These are phyloP conservation scores for Urocolius indicus DNA, from an alignment of 2,113 vertebrate species.

Conservation along the genomic window DNA sequence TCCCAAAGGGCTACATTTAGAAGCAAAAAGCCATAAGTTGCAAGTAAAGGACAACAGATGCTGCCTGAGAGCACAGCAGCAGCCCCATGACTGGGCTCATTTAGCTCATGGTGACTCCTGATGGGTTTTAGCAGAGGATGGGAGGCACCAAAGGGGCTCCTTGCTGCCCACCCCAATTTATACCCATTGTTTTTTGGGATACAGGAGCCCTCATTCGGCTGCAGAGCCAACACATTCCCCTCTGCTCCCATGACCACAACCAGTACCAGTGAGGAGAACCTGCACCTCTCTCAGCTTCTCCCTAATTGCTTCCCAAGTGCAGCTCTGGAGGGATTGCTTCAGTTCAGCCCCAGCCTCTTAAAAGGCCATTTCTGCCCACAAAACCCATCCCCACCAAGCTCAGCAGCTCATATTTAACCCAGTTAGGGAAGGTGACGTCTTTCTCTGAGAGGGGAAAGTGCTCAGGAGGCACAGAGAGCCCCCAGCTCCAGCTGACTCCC, in stretches of 20 bases:
- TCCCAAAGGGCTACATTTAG: constrained; percentile 45
- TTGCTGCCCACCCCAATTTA: rapidly evolving
- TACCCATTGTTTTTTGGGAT: background rate
- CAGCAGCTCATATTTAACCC: background rate
- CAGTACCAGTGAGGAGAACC: background rate
- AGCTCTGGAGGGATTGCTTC: background rate
- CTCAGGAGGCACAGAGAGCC: background rate
- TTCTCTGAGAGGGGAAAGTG: background rate
- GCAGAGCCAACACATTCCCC: background rate
- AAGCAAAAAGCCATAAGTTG: background rate
- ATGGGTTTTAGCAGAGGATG: background rate
- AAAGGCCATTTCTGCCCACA: background rate
- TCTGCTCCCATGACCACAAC: background rate
- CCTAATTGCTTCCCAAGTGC: rapidly evolving
- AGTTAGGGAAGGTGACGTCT: background rate
- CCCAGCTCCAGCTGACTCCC: constrained; percentile 13
- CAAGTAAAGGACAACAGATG: background rate
- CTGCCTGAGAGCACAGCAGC: rapidly evolving
- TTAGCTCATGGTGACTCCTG: rapidly evolving
- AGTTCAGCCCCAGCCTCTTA: background rate
- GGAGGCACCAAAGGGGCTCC: background rate
- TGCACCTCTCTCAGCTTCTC: background rate
- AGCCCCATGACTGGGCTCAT: rapidly evolving
- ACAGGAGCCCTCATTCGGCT: background rate
- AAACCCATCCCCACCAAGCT: background rate